A percentile compares a stretch with the other conserved stretches of the same genome.
Evolutionary conservation across 2,113 vertebrate genomes (phyloP).

Genomic region (Lipophrys pholis): DNA sequence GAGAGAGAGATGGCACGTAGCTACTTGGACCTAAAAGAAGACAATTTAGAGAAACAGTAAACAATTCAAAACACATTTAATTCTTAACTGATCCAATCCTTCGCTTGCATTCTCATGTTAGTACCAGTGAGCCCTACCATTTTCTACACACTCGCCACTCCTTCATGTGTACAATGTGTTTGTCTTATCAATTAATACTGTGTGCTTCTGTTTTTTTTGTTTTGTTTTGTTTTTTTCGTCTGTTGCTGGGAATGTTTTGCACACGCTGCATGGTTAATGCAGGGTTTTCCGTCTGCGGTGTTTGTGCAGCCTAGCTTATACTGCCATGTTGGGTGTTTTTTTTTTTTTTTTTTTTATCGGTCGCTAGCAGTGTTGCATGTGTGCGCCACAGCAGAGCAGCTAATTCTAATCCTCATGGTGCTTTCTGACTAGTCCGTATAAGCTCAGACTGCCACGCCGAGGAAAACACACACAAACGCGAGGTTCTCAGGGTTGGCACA

Average conservation of each 20-base stretch:
- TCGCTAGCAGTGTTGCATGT: constrained; percentile 64
- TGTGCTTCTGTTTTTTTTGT: constrained; percentile 19
- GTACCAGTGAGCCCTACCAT: constrained; percentile 74
- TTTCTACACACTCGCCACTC: constrained; percentile 57
- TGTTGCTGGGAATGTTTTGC: constrained; percentile 35
- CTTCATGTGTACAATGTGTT: constrained; percentile 54
- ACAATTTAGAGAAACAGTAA: constrained; percentile 63
- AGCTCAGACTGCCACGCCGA: constrained; percentile 27
- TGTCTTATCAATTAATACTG: constrained; percentile 62
- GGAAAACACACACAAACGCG: constrained; percentile 19
- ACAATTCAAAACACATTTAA: constrained; percentile 38
- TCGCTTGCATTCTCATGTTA: constrained; percentile 44
- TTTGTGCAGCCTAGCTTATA: constrained; percentile 16
- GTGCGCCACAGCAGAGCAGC: constrained; percentile 60
- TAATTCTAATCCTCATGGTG: constrained; percentile 68
- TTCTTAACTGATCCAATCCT: constrained; percentile 55
- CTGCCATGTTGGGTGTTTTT: constrained; percentile 53
- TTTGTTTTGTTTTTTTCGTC: constrained; percentile 36
- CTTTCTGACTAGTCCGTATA: constrained; percentile 39
- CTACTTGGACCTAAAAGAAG: not conserved
- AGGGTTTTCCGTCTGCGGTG: constrained; percentile 19
- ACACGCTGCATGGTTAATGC: constrained; percentile 24
- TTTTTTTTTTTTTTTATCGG: constrained; percentile 67
- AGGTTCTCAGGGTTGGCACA: not conserved
- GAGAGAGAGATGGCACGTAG: constrained; percentile 7